phyloP scores from a whole-genome alignment of 2,113 vertebrate species.

The western clawed frog (Xenopus tropicalis) region DNA sequence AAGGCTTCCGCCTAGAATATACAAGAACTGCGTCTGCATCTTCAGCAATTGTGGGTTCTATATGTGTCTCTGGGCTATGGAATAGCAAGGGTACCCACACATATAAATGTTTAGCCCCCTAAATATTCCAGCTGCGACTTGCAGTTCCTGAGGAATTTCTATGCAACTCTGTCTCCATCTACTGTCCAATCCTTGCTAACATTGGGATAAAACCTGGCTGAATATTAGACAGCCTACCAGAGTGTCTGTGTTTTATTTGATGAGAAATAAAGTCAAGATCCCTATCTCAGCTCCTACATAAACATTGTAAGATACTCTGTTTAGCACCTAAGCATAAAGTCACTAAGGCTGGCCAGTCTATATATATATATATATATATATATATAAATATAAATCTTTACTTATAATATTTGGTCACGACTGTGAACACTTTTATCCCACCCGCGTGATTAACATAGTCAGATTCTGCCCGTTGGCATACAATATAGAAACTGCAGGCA shows the following conservation, averaged over 20 bases:
- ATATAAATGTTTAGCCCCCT: constrained; percentile 5
- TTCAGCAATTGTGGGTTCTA: background rate
- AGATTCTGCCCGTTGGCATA: background rate
- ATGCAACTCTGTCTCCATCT: constrained; percentile 35
- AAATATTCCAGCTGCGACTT: background rate
- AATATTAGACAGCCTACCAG: background rate
- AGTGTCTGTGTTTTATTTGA: background rate
- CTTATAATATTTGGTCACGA: background rate
- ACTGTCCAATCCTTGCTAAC: background rate
- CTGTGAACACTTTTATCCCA: background rate
- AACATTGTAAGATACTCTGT: background rate
- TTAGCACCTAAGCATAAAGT: background rate
- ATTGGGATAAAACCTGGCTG: background rate
- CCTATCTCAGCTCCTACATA: background rate
- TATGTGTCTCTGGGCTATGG: constrained; percentile 2
- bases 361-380: background rate
- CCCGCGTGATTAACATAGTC: background rate
- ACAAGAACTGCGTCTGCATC: background rate
- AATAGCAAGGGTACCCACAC: constrained; percentile 7
- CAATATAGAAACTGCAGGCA: background rate
- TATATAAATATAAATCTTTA: background rate
- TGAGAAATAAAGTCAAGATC: background rate
- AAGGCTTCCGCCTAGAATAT: background rate
- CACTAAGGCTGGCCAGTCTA: background rate
- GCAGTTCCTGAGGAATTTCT: background rate